Percentiles rank a stretch among this genome's conserved stretches.
These are phyloP conservation scores for Acleris laterana DNA, from an alignment of 2,888 invertebrate genomes.

Conservation along the genomic window DNA sequence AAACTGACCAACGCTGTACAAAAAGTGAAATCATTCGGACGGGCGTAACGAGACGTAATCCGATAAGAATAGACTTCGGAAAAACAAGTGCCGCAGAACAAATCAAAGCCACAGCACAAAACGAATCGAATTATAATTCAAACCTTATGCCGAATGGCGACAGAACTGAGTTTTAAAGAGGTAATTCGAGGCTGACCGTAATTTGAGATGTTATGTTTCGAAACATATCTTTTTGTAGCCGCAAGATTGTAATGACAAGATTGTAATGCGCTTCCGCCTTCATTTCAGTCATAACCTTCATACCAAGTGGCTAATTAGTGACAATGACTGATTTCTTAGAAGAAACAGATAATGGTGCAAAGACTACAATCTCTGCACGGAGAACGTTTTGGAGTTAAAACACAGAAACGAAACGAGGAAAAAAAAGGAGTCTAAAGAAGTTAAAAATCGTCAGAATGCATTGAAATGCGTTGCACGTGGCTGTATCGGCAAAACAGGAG, in stretches of 20 bases:
- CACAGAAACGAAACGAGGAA: neutral
- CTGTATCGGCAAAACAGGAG: slow-evolving; percentile 43
- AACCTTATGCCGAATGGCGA: slow-evolving; percentile 24
- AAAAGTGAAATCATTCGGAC: slow-evolving; percentile 51
- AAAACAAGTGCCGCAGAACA: slow-evolving; percentile 41
- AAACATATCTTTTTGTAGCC: slow-evolving; percentile 27
- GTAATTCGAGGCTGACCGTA: slow-evolving; percentile 17
- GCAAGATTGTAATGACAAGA: slow-evolving; percentile 33
- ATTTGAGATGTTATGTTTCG: slow-evolving; percentile 16
- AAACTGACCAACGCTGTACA: slow-evolving; percentile 42
- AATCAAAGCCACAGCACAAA: slow-evolving; percentile 28
- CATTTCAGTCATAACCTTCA: slow-evolving; percentile 32
- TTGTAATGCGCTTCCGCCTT: slow-evolving; percentile 32
- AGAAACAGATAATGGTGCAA: slow-evolving; percentile 21
- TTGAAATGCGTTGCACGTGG: slow-evolving; percentile 39
- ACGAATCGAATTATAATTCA: slow-evolving; percentile 25
- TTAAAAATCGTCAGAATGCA: slow-evolving; percentile 11
- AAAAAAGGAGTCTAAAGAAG: slow-evolving; percentile 2
- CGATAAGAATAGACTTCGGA: slow-evolving; percentile 49
- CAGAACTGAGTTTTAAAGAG: slow-evolving; percentile 11
- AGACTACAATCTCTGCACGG: slow-evolving; percentile 29
- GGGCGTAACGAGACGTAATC: slow-evolving; percentile 50
- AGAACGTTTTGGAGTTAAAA: slow-evolving; percentile 3
- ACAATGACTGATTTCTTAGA: slow-evolving; percentile 32
- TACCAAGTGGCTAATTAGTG: slow-evolving; percentile 28